Base-by-base conservation (phyloP, 2,113 vertebrate genomes). In the Columba livia region DNA sequence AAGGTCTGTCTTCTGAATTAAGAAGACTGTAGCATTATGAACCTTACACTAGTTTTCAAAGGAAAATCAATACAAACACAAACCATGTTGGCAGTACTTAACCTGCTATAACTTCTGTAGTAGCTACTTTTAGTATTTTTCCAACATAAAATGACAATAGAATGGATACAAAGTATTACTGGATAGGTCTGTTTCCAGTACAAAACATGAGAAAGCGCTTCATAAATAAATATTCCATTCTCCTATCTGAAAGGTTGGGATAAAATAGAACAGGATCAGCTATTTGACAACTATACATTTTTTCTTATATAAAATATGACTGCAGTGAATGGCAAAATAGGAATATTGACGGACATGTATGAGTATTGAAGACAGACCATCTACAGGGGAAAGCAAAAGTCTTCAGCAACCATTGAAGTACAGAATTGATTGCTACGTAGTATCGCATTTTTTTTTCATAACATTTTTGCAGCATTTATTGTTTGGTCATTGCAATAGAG, bases 231-330 rank as follows among this genome's bases (percentile, higher is more conserved):
- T 73, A 95, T 93, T 94, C 54, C 3, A 62, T 90, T 88, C 50
- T 72, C 36, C 36, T 56, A 3, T 50, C 38, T 95, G 32, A 94
- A 94, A 73, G 42, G 72, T 23, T 54, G 20, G 29, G 42, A 23
- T 79, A 81, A 95, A 96, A 87, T 58, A 88, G 60, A 90, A 92
- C 11, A 94, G 47, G 62, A 96, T 67, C 65, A 89, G 40, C 34
- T 89, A 79, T 92, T 96, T 89, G 60, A 44, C 47, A 89, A 48
- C 48, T 67, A 56, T 78, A 79, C 5, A 36, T 75, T 78, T 92
- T 91, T 95, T 84, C 48, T 80, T 87, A 78, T 66, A 67, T 85
- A 94, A 96, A 94, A 95, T 93, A 94, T 72, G 56, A 75, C 66
- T 91, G 19, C 56, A 94, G 85, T 91, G 96, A 94, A 90, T 90